Base-by-base conservation (phyloP, 53 echinoderm and acorn worm species). In the Hippasteria phrygiana region DNA sequence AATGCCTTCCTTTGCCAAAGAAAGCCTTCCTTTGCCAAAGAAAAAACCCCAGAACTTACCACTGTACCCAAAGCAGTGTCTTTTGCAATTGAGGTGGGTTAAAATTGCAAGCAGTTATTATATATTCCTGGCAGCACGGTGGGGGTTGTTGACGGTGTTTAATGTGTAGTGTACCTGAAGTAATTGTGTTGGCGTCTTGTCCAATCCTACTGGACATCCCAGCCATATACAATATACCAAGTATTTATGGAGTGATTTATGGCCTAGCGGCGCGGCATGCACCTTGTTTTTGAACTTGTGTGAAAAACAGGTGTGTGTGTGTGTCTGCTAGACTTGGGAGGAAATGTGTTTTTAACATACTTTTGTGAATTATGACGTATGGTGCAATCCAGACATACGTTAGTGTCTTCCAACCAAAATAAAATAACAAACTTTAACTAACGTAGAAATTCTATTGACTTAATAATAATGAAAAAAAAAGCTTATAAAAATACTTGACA, bases 161-260 rank as follows among this genome's bases (percentile, higher is more conserved):
- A 31, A 43, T 63, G 82, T 75, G 82, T n/a, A 31, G 24, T 82
- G 43, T 82, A 82, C 65, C 66, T 65, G 82, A 82, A 82, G 82
- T 82, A 82, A 82, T 82, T 65, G 17, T 20, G 27, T 66, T 82
- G 82, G 82, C 82, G 82, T 82, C 82, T 82, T 82, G 80, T 42
- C 80, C 80, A 43, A 40, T 39, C 40, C 33, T 42, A 39, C 28
- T 62, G 28, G 43, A 62, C 64, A 65, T 27, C 46, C 32, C 2
- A 32, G 65, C 13, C 27, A 29, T 47, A 50, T 26, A 4, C 51
- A 51, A 75, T 28, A 18, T 12, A 28, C 13, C 37, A 11, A 27
- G 42, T 43, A 20, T 73, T 73, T 75, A 51, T 31, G 29, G 14
- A 11, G 32, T 75, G 75, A 75, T 75, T 75, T 75, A 75, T 75